Percentiles rank a stretch among this genome's conserved stretches.
phyloP scores from a whole-genome alignment of 30 jellyfish, hydroid and myxozoan genomes.

The Cassiopea xamachana region DNA sequence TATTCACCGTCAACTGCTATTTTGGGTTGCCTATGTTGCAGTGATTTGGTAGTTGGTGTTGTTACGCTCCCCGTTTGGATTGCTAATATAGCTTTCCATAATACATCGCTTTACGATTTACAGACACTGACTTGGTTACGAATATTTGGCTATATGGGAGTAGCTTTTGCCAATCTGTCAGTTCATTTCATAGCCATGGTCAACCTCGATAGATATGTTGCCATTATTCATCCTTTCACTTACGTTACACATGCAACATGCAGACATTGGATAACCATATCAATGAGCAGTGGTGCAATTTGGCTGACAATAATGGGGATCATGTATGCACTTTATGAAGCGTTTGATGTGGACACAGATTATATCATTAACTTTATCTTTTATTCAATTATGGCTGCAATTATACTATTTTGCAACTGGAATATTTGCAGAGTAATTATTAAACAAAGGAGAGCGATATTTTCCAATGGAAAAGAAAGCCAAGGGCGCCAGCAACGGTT shows the following conservation, averaged over 20 bases:
- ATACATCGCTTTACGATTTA: background rate
- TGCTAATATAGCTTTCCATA: background rate
- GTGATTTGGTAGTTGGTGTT: conserved; percentile 29
- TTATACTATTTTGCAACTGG: background rate
- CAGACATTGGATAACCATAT: background rate
- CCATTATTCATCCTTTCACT: background rate
- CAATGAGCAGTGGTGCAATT: background rate
- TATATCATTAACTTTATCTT: background rate
- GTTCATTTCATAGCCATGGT: conserved; percentile 2
- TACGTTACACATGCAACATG: conserved; percentile 8
- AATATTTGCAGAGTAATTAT: background rate
- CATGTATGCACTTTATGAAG: background rate
- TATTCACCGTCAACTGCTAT: conserved; percentile 51
- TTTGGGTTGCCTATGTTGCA: conserved; percentile 33
- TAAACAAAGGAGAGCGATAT: background rate
- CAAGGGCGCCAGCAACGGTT: background rate
- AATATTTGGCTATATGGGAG: background rate
- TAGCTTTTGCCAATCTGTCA: conserved; percentile 5
- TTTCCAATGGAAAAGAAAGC: background rate
- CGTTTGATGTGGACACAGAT: background rate
- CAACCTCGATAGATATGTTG: conserved; percentile 6
- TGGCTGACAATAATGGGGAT: background rate
- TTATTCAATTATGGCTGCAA: background rate
- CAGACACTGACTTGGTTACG: background rate
- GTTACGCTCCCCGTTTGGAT: conserved; percentile 36